phyloP scores from a whole-genome alignment of 92 coral and sea anemone genomes.

The Paragorgia papillata region DNA sequence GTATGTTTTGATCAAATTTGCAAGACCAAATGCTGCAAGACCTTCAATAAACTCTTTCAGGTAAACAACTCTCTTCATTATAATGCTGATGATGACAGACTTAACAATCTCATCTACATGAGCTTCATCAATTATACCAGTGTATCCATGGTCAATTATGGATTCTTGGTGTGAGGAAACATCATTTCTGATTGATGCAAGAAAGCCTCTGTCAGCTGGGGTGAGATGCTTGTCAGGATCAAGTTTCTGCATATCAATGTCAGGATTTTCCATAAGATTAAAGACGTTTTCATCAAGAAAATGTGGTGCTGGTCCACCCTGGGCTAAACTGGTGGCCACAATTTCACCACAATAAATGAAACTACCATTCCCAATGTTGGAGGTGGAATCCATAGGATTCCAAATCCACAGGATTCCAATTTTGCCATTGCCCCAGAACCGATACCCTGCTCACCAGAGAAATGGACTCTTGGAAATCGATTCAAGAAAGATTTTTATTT shows the following conservation, averaged over 20 bases:
- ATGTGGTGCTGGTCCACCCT: too few species aligned
- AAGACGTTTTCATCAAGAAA: slow-evolving; percentile 58
- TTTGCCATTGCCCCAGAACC: slow-evolving; percentile 47
- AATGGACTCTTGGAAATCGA: slow-evolving; percentile 22
- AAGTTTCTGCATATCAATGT: background rate
- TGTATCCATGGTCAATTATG: slow-evolving; percentile 23
- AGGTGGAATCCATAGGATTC: slow-evolving; percentile 33
- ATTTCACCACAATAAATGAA: slow-evolving; percentile 52
- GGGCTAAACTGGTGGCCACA: slow-evolving; percentile 52
- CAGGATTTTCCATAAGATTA: slow-evolving; percentile 41
- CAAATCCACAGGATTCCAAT: slow-evolving; percentile 30
- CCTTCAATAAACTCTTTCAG: slow-evolving; percentile 51
- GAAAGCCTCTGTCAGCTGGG: slow-evolving; percentile 49
- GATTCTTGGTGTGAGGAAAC: background rate
- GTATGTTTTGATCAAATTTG: slow-evolving; percentile 43
- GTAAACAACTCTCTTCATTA: slow-evolving; percentile 38
- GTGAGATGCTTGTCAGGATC: background rate
- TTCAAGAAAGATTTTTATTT: slow-evolving; percentile 14
- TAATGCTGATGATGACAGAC: slow-evolving; percentile 33
- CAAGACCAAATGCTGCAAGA: too few species aligned
- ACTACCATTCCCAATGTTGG: slow-evolving; percentile 32
- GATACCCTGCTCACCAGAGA: slow-evolving; percentile 39
- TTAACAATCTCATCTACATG: slow-evolving; percentile 8
- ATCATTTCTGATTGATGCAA: slow-evolving; percentile 47
- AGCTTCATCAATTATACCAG: slow-evolving; percentile 3